Percentiles rank a stretch among this genome's conserved stretches.
phyloP scores from a whole-genome alignment of 1,140 invertebrate species.

The Drosophila tropicalis region DNA sequence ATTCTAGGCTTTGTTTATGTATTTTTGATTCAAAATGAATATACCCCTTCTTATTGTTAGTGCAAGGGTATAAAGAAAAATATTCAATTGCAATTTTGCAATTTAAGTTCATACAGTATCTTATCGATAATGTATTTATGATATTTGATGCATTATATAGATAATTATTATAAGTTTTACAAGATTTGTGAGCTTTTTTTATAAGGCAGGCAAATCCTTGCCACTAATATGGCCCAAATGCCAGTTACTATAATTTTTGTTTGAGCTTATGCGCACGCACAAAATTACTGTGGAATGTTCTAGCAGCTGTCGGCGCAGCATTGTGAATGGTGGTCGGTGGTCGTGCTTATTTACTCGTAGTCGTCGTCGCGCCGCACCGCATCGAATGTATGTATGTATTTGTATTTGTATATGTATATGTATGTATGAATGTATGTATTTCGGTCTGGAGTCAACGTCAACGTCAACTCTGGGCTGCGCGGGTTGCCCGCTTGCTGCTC shows the following conservation, averaged over 20 bases:
- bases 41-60: too few relatives aligned
- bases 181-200: background rate
- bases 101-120: background rate
- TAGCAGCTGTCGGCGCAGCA: slow-evolving; percentile 62
- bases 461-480: slow-evolving; percentile 28
- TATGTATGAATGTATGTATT: slow-evolving; percentile 1
- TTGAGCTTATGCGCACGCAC: slow-evolving; percentile 52
- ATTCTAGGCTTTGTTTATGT: too few relatives aligned
- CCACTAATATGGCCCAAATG: too few relatives aligned
- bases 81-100: too few relatives aligned
- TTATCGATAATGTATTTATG: background rate
- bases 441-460: slow-evolving; percentile 17
- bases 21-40: too few relatives aligned
- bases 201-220: slow-evolving; percentile 22
- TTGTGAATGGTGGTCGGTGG: slow-evolving; percentile 56
- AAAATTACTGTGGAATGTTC: slow-evolving; percentile 55
- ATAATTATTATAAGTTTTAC: background rate
- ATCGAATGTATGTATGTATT: slow-evolving; percentile 8
- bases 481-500: slow-evolving; percentile 46
- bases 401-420: background rate
- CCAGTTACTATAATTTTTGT: slow-evolving; percentile 18
- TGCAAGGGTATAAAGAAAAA: too few relatives aligned
- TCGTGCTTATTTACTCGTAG: slow-evolving; percentile 34
- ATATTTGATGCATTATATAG: too few relatives aligned
- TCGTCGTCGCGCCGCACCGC: too few relatives aligned